These are phyloP conservation scores for Eretmochelys imbricata DNA, from an alignment of 2,113 vertebrate species.

Conservation along the genomic window DNA sequence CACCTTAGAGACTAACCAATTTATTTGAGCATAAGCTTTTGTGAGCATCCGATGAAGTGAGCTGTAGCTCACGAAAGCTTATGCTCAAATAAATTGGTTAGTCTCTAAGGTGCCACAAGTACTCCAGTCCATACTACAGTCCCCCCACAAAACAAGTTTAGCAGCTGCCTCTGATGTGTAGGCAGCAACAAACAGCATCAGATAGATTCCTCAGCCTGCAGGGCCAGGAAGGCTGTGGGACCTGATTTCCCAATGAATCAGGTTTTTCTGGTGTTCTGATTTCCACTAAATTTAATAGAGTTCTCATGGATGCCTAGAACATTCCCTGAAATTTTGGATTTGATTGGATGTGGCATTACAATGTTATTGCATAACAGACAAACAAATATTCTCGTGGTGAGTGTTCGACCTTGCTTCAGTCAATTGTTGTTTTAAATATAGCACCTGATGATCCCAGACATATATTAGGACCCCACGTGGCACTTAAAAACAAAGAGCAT, in stretches of 20 bases:
- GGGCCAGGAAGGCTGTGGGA: background rate
- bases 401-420: background rate
- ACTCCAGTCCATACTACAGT: background rate
- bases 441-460: background rate
- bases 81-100: too few species aligned
- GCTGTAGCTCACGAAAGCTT: too few species aligned
- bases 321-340: background rate
- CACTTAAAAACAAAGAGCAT: background rate
- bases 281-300: background rate
- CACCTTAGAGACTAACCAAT: too few species aligned
- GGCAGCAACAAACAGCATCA: background rate
- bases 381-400: background rate
- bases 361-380: background rate
- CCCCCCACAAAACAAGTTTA: background rate
- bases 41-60: too few species aligned
- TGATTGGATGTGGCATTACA: background rate
- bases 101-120: too few species aligned
- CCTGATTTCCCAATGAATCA: background rate
- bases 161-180: background rate
- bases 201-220: background rate
- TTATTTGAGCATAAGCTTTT: too few species aligned
- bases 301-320: background rate
- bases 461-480: background rate
- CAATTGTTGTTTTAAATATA: slow-evolving; percentile 6
- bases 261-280: background rate